Percentiles rank a stretch among this genome's conserved stretches.
Conservation (phyloP, 2,113 vertebrate genomes). For the Oreochromis aureus region DNA sequence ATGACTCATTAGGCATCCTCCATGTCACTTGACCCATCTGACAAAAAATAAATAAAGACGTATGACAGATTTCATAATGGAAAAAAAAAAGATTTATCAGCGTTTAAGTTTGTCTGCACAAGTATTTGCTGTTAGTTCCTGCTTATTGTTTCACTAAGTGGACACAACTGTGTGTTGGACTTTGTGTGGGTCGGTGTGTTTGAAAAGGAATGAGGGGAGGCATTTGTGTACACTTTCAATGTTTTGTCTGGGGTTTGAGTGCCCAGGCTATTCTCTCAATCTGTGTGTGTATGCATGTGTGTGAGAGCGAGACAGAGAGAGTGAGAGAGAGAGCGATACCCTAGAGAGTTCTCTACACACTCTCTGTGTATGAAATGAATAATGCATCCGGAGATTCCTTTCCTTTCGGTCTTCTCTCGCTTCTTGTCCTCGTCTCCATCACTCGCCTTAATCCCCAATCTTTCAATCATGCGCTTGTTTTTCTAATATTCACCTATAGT, state of each 20-base stretch:
- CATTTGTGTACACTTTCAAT: constrained; percentile 8
- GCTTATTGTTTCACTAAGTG: neutral
- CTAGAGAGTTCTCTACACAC: constrained; percentile 13
- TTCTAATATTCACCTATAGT: constrained; percentile 25
- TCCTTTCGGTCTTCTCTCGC: neutral
- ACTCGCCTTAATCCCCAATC: neutral
- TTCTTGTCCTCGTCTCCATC: neutral
- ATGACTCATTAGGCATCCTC: neutral
- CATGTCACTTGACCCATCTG: neutral
- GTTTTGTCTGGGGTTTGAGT: constrained; percentile 48
- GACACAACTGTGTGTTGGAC: neutral
- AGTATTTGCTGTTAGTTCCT: neutral
- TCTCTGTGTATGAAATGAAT: constrained; percentile 54
- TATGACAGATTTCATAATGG: neutral
- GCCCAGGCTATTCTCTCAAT: constrained; percentile 9
- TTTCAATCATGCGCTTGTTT: constrained; percentile 16
- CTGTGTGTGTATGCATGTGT: neutral
- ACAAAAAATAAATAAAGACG: neutral
- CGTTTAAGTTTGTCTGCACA: neutral
- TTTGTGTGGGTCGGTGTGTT: neutral
- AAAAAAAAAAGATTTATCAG: neutral
- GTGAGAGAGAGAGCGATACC: neutral
- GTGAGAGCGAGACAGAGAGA: neutral
- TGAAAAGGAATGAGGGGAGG: neutral
- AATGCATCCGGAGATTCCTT: constrained; percentile 46